Evolutionary conservation across 2,113 vertebrate genomes (phyloP).

Genomic region (Alligator mississippiensis): DNA sequence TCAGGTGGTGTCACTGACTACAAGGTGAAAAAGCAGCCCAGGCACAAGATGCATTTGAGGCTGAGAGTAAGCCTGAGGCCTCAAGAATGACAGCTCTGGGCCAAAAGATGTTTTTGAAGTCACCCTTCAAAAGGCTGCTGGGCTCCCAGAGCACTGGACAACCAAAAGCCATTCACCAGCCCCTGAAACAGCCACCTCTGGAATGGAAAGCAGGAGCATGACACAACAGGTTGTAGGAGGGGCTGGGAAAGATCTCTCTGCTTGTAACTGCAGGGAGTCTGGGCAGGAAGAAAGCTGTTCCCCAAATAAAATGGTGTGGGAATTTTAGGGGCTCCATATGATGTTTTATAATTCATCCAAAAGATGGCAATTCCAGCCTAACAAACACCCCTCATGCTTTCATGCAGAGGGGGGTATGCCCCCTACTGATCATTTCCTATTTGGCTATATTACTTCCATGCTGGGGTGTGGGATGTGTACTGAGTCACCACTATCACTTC

Average conservation of each 20-base stretch:
- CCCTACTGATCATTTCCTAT: background rate
- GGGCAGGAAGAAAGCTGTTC: background rate
- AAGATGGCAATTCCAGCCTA: background rate
- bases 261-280: background rate
- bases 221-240: background rate
- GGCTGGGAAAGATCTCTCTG: background rate
- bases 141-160: background rate
- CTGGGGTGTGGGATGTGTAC: accelerated
- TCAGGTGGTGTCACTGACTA: background rate
- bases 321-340: background rate
- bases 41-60: background rate
- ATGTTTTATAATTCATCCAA: background rate
- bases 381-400: background rate
- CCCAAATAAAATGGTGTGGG: background rate
- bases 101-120: background rate
- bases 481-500: accelerated
- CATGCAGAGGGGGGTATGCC: background rate
- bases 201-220: background rate
- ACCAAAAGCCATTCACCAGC: no score
- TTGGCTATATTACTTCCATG: background rate
- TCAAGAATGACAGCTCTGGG: background rate
- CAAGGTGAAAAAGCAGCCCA: background rate
- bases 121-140: background rate
- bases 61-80: background rate
- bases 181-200: background rate